Base-by-base conservation (phyloP, 2,113 vertebrate species). In the Pelecanus crispus region DNA sequence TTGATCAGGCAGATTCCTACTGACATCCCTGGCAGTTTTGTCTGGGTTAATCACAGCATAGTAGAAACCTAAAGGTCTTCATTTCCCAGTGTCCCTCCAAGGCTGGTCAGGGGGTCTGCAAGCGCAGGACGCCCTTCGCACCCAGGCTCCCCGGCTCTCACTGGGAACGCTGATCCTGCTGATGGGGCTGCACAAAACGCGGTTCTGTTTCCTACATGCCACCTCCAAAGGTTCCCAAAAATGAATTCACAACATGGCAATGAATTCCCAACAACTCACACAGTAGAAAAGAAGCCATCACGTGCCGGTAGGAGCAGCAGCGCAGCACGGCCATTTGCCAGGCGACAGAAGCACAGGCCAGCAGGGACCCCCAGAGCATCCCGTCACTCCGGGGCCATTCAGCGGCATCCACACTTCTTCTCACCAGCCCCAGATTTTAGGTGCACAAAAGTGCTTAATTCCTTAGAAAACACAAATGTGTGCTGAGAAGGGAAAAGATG, bases 51-150 rank as follows among this genome's bases (percentile, higher is more conserved):
- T 63, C 55, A 58, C 61, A 40, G 44, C 1, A 24, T 2, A 77
- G 53, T 3, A 28, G 32, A 71, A 75, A 56, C 16, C 3, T n/a
- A 19, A 16, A 83, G 49, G n/a, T 67, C 47, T 13, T 53, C 9
- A 38, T 20, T 47, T n/a, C 38, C 28, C 24, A 11, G 7, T 5
- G 7, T 38, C 31, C n/a, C 20, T 79, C 44, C 61, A 58, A 65
- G 11, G 66, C 19, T 58, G 71, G 14, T 20, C 42, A 36, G 2
- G 4, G 56, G 21, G 7, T 45, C 32, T 50, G 44, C 59, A 44
- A 47, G 50, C 1, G 0, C 56, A 61, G 45, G 72, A 79, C 52
- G 38, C 10, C 17, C 40, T 61, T 73, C 1, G 0, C 0, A 0
- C 42, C 17, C 45, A 25, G 42, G 53, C 2, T 66, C 10, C 17